Percentiles rank a stretch among this genome's conserved stretches.
phyloP scores from a whole-genome alignment of 2,113 vertebrate genomes.

The Lophius piscatorius region DNA sequence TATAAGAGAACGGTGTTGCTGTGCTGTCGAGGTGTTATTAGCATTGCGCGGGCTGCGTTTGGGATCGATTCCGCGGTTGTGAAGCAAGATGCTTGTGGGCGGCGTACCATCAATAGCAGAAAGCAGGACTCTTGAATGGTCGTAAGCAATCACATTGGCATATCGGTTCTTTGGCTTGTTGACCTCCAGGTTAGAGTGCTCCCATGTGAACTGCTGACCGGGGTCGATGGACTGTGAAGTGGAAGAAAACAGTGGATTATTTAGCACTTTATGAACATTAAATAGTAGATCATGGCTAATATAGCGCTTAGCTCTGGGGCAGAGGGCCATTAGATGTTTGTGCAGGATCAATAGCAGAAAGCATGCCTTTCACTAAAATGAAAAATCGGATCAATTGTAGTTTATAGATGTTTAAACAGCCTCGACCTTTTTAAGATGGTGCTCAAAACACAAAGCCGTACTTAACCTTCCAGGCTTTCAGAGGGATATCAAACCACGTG shows the following conservation, averaged over 20 bases:
- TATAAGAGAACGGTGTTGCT: constrained; percentile 23
- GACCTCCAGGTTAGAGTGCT: constrained; percentile 98
- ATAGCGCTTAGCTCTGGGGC: neutral
- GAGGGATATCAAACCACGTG: no score
- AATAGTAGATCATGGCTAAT: neutral
- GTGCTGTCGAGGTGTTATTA: constrained; percentile 9
- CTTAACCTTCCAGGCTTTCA: no score
- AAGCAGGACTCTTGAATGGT: constrained; percentile 95
- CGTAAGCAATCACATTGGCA: constrained; percentile 97
- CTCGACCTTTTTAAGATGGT: constrained; percentile 1
- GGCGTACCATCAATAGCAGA: constrained; percentile 95
- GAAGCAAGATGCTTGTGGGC: constrained; percentile 29
- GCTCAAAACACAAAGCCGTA: neutral
- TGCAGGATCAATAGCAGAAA: constrained; percentile 4
- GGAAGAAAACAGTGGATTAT: constrained; percentile 47
- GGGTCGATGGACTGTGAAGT: constrained; percentile 93
- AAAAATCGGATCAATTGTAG: constrained; percentile 5
- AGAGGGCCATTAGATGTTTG: neutral
- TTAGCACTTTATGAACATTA: neutral
- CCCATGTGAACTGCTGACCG: constrained; percentile 98
- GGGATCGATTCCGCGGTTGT: constrained; percentile 30
- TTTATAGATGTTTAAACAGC: neutral
- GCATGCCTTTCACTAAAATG: constrained; percentile 2
- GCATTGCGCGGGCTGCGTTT: neutral
- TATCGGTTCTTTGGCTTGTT: constrained; percentile 99